phyloP scores from a whole-genome alignment of 2,888 invertebrate genomes.

The Diarsia brunnea region DNA sequence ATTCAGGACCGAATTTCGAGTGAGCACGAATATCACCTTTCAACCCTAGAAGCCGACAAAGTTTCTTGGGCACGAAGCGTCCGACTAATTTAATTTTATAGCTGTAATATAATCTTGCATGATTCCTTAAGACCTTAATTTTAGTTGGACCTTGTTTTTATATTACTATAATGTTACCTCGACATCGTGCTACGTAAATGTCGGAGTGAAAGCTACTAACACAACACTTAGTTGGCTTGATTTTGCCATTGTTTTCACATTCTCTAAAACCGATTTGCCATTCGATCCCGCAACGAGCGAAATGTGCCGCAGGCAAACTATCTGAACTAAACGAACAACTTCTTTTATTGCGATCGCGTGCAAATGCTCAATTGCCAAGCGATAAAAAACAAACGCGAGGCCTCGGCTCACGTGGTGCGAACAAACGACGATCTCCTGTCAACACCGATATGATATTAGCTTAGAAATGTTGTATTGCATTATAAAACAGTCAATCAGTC shows the following conservation, averaged over 20 bases:
- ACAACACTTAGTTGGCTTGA: conserved; percentile 16
- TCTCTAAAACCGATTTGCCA: conserved; percentile 47
- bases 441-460: conserved; percentile 40
- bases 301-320: conserved; percentile 47
- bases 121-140: conserved; percentile 57
- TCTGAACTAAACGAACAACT: conserved; percentile 62
- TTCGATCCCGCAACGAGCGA: conserved; percentile 37
- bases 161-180: conserved; percentile 16
- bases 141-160: conserved; percentile 42
- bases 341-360: conserved; percentile 66
- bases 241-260: conserved; percentile 50
- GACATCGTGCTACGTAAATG: conserved; percentile 1
- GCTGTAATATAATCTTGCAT: conserved; percentile 50
- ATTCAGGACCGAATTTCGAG: conserved; percentile 44
- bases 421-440: conserved; percentile 47
- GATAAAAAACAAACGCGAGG: conserved; percentile 61
- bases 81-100: conserved; percentile 63
- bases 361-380: conserved; percentile 59
- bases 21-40: conserved; percentile 58
- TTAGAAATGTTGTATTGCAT: conserved; percentile 32
- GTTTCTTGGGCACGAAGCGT: conserved; percentile 50
- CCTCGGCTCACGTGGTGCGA: conserved; percentile 46
- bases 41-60: conserved; percentile 52
- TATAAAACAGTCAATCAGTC: conserved; percentile 41
- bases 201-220: conserved; percentile 4